Base-by-base conservation (phyloP, 2,888 invertebrate genomes). In the Drosophila tripunctata region DNA sequence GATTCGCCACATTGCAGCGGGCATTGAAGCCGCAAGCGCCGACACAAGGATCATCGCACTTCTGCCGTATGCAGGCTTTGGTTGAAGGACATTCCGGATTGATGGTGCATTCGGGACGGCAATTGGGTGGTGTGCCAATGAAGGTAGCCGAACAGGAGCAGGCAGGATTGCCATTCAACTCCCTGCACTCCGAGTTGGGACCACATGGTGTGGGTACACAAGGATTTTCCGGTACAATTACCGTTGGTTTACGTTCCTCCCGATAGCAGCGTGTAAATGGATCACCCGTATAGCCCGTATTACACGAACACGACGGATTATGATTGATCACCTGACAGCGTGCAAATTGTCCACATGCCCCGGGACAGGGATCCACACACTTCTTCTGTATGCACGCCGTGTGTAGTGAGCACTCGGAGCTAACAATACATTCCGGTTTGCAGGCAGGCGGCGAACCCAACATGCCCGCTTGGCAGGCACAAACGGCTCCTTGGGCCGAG, bases 391-490 rank as follows among this genome's bases (percentile, higher is more conserved):
- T 93, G 89, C 96, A 96, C 36, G 95, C 95, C 89, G 92, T 93
- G 89, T 94, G 93, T 35, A 93, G 92, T 21, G 95, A 92, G 90
- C 96, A 96, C 86, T 96, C 95, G 1, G 95, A 94, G 89, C 95
- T 95, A 56, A 95, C 94, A 15, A 94, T 92, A 90, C 96, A 96
- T 90, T 96, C 96, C 4, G 96, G 96, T 69, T 94, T 93, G 88
- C 96, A 96, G 63, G 94, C 92, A 5, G 96, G 96, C 40, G 96
- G 96, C 35, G 94, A 93, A 51, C 96, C 96, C 58, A 92, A 92
- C 89, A 94, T 95, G 71, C 94, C 93, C 10, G 93, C 92, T 57
- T 94, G 92, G 88, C 96, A 96, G n/a, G 95, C 94, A 87, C 96
- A 96, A 12, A 95, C 94, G 5, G 94, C 94, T 89, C 94, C 94